These are phyloP conservation scores for Gymnocephalus cernua DNA, from an alignment of 2,113 vertebrate species.

Conservation along the genomic window DNA sequence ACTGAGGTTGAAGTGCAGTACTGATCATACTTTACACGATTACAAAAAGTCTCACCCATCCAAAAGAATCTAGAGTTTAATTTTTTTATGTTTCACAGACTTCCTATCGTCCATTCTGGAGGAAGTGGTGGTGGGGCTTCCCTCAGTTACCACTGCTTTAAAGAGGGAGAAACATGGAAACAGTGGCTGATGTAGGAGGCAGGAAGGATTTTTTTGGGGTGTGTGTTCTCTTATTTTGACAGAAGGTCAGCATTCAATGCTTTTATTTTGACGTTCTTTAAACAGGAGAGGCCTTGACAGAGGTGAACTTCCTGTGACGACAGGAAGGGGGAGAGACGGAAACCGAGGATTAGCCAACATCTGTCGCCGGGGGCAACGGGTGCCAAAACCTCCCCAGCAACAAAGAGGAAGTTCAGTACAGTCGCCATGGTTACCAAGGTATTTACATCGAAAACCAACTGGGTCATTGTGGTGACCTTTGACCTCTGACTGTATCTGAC, in stretches of 20 bases:
- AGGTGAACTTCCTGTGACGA: constrained; percentile 45
- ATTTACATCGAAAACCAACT: constrained; percentile 18
- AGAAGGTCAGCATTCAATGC: constrained; percentile 24
- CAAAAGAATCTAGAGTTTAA: not conserved
- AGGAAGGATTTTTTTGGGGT: no score
- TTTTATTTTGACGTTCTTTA: constrained; percentile 61
- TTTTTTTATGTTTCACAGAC: not conserved
- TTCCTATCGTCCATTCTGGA: not conserved
- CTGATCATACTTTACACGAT: not conserved
- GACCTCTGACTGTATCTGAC: constrained; percentile 13
- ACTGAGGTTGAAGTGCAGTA: not conserved
- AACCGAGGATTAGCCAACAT: constrained; percentile 18
- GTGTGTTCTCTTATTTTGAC: constrained; percentile 48
- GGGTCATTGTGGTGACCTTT: constrained; percentile 14
- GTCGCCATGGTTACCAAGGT: not conserved
- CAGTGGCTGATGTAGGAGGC: not conserved
- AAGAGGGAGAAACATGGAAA: not conserved
- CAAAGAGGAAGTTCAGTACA: constrained; percentile 23
- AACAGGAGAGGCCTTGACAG: constrained; percentile 45
- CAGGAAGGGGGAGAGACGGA: constrained; percentile 1
- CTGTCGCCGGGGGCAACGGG: not conserved
- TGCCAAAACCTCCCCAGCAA: not conserved
- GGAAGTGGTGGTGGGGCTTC: not conserved
- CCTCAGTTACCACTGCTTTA: not conserved
- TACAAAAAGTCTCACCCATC: not conserved